Conservation (phyloP, 2,888 invertebrate species). For the Hoplodrina blanda region DNA sequence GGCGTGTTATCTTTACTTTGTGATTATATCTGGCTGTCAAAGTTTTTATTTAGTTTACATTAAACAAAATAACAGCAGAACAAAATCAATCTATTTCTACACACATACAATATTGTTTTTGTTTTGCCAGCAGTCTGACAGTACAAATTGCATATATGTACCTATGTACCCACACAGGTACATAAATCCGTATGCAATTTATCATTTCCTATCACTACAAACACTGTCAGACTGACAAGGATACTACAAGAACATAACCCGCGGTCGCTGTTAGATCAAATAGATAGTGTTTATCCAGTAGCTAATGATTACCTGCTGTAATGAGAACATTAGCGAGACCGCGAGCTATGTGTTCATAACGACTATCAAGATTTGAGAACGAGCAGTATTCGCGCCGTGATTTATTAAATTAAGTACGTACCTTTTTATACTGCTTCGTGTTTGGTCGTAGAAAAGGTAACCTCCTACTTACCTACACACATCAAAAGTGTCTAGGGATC, state of each 20-base stretch:
- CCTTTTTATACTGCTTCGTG: background rate
- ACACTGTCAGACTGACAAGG: constrained; percentile 22
- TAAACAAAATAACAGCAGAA: too few relatives aligned
- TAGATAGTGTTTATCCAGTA: constrained; percentile 46
- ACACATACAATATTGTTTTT: too few relatives aligned
- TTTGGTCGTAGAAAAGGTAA: background rate
- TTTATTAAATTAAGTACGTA: constrained; percentile 36
- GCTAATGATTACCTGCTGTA: constrained; percentile 48
- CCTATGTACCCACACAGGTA: too few relatives aligned
- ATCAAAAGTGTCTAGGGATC: too few relatives aligned
- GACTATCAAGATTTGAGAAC: constrained; percentile 43
- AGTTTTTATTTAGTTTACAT: too few relatives aligned
- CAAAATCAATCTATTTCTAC: too few relatives aligned
- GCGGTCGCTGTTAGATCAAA: constrained; percentile 29
- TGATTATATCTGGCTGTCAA: too few relatives aligned
- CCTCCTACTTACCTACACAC: too few relatives aligned
- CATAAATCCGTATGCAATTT: background rate
- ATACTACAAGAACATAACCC: constrained; percentile 12
- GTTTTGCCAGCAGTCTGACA: too few relatives aligned
- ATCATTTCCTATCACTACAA: constrained; percentile 2
- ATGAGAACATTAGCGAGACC: constrained; percentile 51
- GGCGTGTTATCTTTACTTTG: too few relatives aligned
- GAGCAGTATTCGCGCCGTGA: constrained; percentile 6
- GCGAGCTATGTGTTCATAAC: constrained; percentile 38
- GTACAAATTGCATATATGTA: too few relatives aligned